Percentiles rank a stretch among this genome's conserved stretches.
phyloP scores from a whole-genome alignment of 2,113 vertebrate genomes.

The Panthera leo region DNA sequence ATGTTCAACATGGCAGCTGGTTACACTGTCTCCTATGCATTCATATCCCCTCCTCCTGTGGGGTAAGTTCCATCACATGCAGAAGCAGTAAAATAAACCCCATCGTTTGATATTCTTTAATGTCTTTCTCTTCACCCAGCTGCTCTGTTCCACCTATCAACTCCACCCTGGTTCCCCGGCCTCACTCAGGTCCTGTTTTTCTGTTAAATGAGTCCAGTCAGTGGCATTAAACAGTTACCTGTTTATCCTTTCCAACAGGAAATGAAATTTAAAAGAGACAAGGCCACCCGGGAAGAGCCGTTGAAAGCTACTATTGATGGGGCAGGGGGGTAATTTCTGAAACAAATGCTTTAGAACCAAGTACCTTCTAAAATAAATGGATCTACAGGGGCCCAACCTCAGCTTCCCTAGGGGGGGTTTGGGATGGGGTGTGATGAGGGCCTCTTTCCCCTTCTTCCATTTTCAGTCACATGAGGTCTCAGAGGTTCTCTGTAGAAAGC shows the following conservation, averaged over 20 bases:
- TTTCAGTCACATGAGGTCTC: constrained; percentile 31
- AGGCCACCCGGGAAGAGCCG: constrained; percentile 84
- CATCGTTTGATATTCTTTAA: background rate
- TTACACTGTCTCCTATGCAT: background rate
- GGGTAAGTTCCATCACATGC: background rate
- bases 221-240: constrained; percentile 83
- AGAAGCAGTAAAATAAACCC: background rate
- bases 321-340: constrained; percentile 80
- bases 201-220: constrained; percentile 82
- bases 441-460: background rate
- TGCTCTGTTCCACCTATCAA: background rate
- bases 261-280: constrained; percentile 85
- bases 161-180: background rate
- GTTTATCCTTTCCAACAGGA: constrained; percentile 86
- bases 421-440: background rate
- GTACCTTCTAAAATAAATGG: constrained; percentile 69
- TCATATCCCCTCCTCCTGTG: background rate
- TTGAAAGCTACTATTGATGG: constrained; percentile 84
- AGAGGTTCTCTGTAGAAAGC: constrained; percentile 50
- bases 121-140: background rate
- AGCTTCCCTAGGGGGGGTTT: background rate
- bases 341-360: constrained; percentile 81
- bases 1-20: background rate
- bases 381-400: background rate
- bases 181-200: constrained; percentile 77